Base-by-base conservation (phyloP, 2,797 vertebrate genomes). In the Mus minutoides region DNA sequence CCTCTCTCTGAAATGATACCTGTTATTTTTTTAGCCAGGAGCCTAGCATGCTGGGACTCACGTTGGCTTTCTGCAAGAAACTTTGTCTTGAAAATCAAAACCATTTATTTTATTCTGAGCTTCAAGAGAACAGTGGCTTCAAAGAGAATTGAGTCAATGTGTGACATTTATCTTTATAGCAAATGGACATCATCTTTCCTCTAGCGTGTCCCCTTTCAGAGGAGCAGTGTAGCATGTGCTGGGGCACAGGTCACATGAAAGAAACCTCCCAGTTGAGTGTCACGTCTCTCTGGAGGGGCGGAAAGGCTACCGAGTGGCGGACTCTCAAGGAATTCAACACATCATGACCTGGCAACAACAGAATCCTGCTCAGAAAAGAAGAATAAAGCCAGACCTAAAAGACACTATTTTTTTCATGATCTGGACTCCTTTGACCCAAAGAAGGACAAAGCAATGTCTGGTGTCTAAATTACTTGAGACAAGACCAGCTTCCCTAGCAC, bases 161-260 rank as follows among this genome's bases (percentile, higher is more conserved):
- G 60, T 69, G 80, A 97, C 93, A 95, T 97, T 98, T 98, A 94
- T 98, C 97, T 98, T 98, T 97, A 97, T 64, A 91, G 97, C 91
- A 97, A 97, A 98, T 1, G 64, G 2, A 97, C 67, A 96, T 1
- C 4, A 77, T 96, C 97, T 95, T 92, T 91, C 90, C 83, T 96
- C 95, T 64, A 75, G 46, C 54, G 2, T 60, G 83, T 95, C 94
- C 84, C 80, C 89, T 94, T 96, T 67, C 92, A 97, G 71, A 97
- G 82, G 88, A 93, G 52, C 77, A 3, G 88, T 88, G 58, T 76
- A 49, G 90, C 92, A 95, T 95, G 95, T 94, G 94, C 97, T 71
- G 54, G 69, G 94, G 89, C 88, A 52, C 90, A 91, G 97, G 96
- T 98, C 93, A 97, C 89, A 88, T 58, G 96, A 97, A 87, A 96